A percentile compares a stretch with the other conserved stretches of the same genome.
These are phyloP conservation scores for Thereuonema tuberculata DNA, from an alignment of 1,140 invertebrate species.

Conservation along the genomic window DNA sequence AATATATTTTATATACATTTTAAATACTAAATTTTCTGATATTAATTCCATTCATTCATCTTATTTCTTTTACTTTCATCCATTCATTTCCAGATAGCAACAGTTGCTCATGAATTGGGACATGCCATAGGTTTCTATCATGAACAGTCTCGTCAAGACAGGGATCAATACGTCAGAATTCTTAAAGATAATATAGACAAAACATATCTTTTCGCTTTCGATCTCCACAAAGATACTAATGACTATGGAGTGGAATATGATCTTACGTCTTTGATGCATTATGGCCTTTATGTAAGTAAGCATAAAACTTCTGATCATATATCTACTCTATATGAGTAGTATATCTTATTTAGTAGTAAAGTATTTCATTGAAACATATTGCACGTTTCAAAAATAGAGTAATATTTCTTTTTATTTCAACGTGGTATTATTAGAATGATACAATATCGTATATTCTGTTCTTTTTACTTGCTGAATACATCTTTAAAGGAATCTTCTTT, in stretches of 20 bases:
- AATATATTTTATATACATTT: neutral
- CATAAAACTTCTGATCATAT: no score
- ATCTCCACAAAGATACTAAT: neutral
- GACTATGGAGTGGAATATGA: constrained; percentile 20
- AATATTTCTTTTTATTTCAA: neutral
- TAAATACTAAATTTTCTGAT: neutral
- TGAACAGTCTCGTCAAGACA: constrained; percentile 32
- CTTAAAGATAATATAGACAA: constrained; percentile 30
- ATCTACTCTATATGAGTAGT: no score
- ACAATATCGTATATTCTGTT: no score
- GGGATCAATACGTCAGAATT: constrained; percentile 29
- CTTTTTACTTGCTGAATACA: no score
- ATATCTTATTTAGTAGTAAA: no score
- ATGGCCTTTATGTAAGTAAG: neutral
- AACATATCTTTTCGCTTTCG: constrained; percentile 2
- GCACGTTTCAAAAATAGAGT: neutral
- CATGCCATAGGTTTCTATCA: constrained; percentile 34
- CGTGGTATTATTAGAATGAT: no score
- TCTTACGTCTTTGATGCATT: constrained; percentile 21
- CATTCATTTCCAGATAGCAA: neutral
- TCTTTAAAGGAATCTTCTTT: no score
- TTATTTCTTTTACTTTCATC: no score
- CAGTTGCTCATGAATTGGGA: constrained; percentile 32
- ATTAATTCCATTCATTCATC: neutral
- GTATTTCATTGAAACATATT: neutral